Conservation (phyloP, 2,113 vertebrate species). For the Platanista minor region DNA sequence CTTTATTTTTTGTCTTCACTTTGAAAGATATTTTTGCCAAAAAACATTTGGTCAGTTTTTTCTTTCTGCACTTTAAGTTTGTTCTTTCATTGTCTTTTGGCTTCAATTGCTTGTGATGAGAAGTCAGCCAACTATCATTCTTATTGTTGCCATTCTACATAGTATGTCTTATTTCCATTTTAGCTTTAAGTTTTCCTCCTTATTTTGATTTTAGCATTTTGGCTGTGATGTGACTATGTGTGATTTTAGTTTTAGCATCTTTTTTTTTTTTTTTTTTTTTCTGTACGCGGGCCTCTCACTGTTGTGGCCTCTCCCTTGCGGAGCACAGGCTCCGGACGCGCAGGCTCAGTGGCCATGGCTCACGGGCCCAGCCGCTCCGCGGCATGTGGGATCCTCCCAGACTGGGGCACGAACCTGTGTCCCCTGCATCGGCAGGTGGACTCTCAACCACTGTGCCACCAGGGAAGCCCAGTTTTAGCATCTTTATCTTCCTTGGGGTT, state of each 20-base stretch:
- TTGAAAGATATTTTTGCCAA: slow-evolving; percentile 4
- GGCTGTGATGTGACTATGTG: neutral
- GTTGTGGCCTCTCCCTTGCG: too few species aligned
- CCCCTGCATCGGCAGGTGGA: too few species aligned
- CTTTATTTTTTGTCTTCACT: neutral
- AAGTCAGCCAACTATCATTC: neutral
- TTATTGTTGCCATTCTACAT: neutral
- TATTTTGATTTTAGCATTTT: slow-evolving; percentile 5
- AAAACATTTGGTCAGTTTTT: neutral
- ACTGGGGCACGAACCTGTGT: too few species aligned
- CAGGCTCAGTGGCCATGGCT: too few species aligned
- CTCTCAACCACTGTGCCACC: too few species aligned
- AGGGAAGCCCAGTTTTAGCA: neutral
- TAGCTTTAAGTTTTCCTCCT: neutral
- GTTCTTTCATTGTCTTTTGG: neutral
- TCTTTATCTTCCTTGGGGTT: neutral
- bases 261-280: too few species aligned
- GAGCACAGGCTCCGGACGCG: too few species aligned
- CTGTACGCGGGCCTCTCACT: too few species aligned
- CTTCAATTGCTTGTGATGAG: neutral
- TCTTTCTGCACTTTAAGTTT: neutral
- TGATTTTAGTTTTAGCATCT: slow-evolving; percentile 20
- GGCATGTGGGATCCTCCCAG: too few species aligned
- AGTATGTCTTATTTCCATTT: neutral
- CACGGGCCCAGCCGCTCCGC: too few species aligned